Percentiles rank a stretch among this genome's conserved stretches.
These are phyloP conservation scores for Crematogaster levior DNA, from an alignment of 2,888 invertebrate species.

Conservation along the genomic window DNA sequence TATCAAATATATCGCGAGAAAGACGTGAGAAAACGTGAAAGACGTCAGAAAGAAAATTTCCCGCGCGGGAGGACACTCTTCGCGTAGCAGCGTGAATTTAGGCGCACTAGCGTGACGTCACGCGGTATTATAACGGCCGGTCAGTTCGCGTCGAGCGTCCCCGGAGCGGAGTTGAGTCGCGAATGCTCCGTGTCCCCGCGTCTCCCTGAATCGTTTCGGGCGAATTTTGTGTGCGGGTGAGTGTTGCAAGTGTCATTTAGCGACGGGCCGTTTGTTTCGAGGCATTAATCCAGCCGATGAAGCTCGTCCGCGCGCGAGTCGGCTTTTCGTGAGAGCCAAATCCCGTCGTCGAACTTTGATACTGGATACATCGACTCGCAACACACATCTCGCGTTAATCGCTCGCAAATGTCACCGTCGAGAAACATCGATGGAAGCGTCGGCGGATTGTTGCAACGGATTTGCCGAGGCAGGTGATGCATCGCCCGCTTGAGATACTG, in stretches of 20 bases:
- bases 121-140: background rate
- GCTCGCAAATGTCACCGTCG: background rate
- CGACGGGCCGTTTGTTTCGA: background rate
- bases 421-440: background rate
- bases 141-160: background rate
- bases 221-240: background rate
- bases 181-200: background rate
- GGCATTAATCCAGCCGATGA: background rate
- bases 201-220: no score
- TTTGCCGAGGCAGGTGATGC: background rate
- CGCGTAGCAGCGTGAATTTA: slow-evolving; percentile 13
- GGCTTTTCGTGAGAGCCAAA: background rate
- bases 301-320: background rate
- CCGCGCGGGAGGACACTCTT: background rate
- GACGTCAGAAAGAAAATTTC: background rate
- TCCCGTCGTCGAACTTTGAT: background rate
- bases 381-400: background rate
- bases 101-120: background rate
- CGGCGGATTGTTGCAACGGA: background rate
- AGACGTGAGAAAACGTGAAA: background rate
- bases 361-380: background rate
- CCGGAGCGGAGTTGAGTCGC: background rate
- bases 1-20: background rate
- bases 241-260: background rate
- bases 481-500: background rate